These are phyloP conservation scores for Mycalesis mineus DNA, from an alignment of 2,888 invertebrate genomes.

Conservation along the genomic window DNA sequence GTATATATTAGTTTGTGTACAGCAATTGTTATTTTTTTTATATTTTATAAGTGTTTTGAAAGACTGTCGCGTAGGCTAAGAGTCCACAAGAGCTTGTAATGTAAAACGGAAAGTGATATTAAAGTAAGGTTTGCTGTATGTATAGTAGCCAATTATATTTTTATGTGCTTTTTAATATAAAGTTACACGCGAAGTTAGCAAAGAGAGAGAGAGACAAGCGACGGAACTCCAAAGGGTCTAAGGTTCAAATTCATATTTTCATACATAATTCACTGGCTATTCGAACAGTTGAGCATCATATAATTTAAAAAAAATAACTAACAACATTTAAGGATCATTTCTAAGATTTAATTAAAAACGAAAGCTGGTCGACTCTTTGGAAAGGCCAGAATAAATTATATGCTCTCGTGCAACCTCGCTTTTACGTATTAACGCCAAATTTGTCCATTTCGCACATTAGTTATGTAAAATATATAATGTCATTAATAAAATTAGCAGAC, in stretches of 20 bases:
- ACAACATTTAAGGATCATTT: too few relatives aligned
- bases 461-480: neutral
- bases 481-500: too few relatives aligned
- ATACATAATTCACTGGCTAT: too few relatives aligned
- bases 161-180: conserved; percentile 36
- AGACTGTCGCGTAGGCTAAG: conserved; percentile 30
- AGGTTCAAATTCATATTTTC: too few relatives aligned
- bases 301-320: too few relatives aligned
- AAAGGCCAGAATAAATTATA: too few relatives aligned
- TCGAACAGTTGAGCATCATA: too few relatives aligned
- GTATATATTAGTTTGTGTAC: neutral
- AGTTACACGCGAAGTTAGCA: conserved; percentile 25
- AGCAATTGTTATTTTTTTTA: neutral
- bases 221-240: too few relatives aligned
- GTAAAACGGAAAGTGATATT: conserved; percentile 52
- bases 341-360: too few relatives aligned
- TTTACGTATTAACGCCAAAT: neutral
- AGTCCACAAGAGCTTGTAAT: conserved; percentile 29
- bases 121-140: conserved; percentile 41
- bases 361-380: too few relatives aligned
- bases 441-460: conserved; percentile 19
- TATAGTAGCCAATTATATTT: conserved; percentile 32
- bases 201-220: too few relatives aligned
- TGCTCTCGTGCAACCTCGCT: neutral
- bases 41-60: conserved; percentile 23